Base-by-base conservation (phyloP, 2,113 vertebrate species). In the Oreochromis tanganicae region DNA sequence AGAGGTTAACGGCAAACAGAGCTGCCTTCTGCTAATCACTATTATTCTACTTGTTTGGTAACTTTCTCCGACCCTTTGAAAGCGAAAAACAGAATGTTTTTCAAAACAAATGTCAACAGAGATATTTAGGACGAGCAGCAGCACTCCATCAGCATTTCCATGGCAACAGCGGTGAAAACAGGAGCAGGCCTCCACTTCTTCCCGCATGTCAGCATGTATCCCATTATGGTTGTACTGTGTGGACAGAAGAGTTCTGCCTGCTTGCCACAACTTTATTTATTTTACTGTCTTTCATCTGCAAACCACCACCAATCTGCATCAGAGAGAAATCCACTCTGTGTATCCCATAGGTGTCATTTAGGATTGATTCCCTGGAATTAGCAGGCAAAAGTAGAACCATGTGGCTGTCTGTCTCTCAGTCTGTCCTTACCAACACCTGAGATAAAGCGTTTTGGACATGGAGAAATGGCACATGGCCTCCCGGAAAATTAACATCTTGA, bases 221-320 rank as follows among this genome's bases (percentile, higher is more conserved):
- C 92, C 93, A 94, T 95, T 93, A 95, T 94, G 93, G 93, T 90
- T 85, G 95, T 87, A 75, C 84, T 91, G 91, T 93, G 93, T 84
- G 92, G 93, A 95, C 91, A 94, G 91, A 95, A 63, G 92, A 91
- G 89, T 83, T 89, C 92, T 92, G 93, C 94, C 86, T 90, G 92
- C 91, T 93, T 91, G 59, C 93, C 93, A 85, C 93, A 90, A 90
- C 90, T 94, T 94, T 96, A 95, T 95, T 96, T 96, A 95, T 96
- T 96, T 96, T 94, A 93, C 93, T 87, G 92, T 94, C 95, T 96
- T 95, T 95, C 95, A 96, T 96, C 92, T 95, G 89, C 92, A 93
- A 95, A 95, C 93, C 92, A 92, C 94, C 75, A 94, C 94, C 94
- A 95, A 93, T 96, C 95, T 93, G 93, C 93, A 94, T 96, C 94